Conservation (phyloP, 2,888 invertebrate species). For the Ormyrus thymus region DNA sequence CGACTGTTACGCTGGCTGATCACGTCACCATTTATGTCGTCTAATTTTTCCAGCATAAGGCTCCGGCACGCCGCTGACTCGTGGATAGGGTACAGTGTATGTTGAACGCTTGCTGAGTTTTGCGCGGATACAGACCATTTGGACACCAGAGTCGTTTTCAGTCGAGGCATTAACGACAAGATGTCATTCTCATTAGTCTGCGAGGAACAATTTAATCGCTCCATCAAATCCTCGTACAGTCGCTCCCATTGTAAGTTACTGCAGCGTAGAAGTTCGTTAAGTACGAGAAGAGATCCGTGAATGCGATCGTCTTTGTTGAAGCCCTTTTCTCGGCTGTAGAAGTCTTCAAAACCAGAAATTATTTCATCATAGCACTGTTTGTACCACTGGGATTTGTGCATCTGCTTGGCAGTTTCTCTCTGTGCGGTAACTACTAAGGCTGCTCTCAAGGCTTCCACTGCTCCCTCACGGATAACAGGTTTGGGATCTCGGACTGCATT, state of each 20-base stretch:
- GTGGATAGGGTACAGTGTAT: slow-evolving; percentile 77
- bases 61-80: slow-evolving; percentile 92
- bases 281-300: slow-evolving; percentile 93
- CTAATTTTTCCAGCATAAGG: slow-evolving; percentile 88
- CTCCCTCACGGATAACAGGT: slow-evolving; percentile 92
- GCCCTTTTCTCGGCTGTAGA: slow-evolving; percentile 82
- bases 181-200: slow-evolving; percentile 76
- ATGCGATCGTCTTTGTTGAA: slow-evolving; percentile 91
- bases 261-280: slow-evolving; percentile 95
- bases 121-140: slow-evolving; percentile 70
- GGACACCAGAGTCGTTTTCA: slow-evolving; percentile 79
- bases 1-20: slow-evolving; percentile 86
- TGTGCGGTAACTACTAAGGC: slow-evolving; percentile 96
- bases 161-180: slow-evolving; percentile 79
- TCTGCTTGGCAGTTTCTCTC: slow-evolving; percentile 91
- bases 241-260: slow-evolving; percentile 92
- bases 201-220: slow-evolving; percentile 75
- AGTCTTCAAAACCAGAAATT: slow-evolving; percentile 85
- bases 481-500: slow-evolving; percentile 94
- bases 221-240: slow-evolving; percentile 85
- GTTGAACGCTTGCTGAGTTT: slow-evolving; percentile 63
- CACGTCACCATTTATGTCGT: slow-evolving; percentile 86
- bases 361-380: slow-evolving; percentile 95
- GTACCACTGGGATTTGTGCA: slow-evolving; percentile 92
- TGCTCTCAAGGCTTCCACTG: slow-evolving; percentile 95